These are phyloP conservation scores for Ambastaia sidthimunki DNA, from an alignment of 2,797 vertebrate species.

Conservation along the genomic window DNA sequence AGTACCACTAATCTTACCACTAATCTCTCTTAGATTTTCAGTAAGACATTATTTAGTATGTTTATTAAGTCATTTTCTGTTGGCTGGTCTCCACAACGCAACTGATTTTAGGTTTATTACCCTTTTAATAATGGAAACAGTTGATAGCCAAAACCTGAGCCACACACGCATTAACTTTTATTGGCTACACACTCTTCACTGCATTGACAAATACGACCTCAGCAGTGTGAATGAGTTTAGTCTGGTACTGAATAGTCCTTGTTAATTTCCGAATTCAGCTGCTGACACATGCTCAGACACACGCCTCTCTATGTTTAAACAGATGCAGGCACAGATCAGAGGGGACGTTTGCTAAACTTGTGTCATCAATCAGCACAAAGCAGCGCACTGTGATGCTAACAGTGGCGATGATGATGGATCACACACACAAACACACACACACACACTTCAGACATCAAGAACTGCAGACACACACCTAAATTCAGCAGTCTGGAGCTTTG, in stretches of 20 bases:
- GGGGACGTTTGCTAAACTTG: slow-evolving; percentile 48
- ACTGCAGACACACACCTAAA: slow-evolving; percentile 28
- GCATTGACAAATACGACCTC: not conserved
- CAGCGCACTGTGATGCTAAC: slow-evolving; percentile 35
- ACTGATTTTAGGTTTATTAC: not conserved
- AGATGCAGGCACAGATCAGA: slow-evolving; percentile 53
- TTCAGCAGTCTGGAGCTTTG: slow-evolving; percentile 34
- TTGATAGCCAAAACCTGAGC: not conserved
- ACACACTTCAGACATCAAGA: not conserved
- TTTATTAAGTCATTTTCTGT: not conserved
- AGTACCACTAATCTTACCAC: not conserved
- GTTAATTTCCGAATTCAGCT: slow-evolving; percentile 28
- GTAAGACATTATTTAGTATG: not conserved
- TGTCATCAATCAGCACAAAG: slow-evolving; percentile 53
- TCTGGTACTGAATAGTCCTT: not conserved
- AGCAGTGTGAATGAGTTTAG: not conserved
- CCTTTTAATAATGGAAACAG: not conserved
- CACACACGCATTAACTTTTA: slow-evolving; percentile 8
- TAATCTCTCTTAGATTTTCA: not conserved
- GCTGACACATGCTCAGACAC: slow-evolving; percentile 8
- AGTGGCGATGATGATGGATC: slow-evolving; percentile 38
- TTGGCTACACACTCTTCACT: not conserved
- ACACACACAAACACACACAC: not conserved
- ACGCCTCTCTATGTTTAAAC: slow-evolving; percentile 37
- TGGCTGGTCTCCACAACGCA: not conserved